A percentile compares a stretch with the other conserved stretches of the same genome.
phyloP scores from a whole-genome alignment of 1,140 invertebrate genomes.

The Lysiphlebus fabarum region DNA sequence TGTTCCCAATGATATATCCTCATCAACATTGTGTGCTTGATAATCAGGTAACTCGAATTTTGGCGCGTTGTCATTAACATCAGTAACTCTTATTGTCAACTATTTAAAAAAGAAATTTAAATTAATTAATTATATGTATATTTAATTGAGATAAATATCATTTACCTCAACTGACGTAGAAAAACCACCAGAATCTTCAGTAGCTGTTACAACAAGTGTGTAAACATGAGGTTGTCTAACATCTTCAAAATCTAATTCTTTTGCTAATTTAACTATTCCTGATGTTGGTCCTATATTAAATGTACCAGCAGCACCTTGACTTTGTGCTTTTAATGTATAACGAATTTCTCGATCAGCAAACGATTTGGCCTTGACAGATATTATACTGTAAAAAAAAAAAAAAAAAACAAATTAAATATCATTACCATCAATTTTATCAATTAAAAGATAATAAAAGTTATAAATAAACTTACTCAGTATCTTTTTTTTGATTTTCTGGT shows the following conservation, averaged over 20 bases:
- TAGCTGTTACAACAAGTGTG: conserved; percentile 86
- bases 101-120: background rate
- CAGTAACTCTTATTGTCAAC: conserved; percentile 87
- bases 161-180: conserved; percentile 91
- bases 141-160: conserved; percentile 10
- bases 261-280: conserved; percentile 90
- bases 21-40: conserved; percentile 91
- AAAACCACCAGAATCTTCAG: conserved; percentile 93
- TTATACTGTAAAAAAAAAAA: conserved; percentile 70
- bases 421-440: background rate
- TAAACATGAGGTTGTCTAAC: conserved; percentile 89
- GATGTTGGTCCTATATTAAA: conserved; percentile 93
- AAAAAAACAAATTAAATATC: conserved; percentile 23
- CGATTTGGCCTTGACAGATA: conserved; percentile 93
- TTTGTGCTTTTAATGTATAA: conserved; percentile 89
- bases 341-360: conserved; percentile 93
- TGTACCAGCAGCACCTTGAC: conserved; percentile 88
- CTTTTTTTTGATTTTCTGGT: conserved; percentile 93
- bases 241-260: conserved; percentile 93
- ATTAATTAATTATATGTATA: background rate
- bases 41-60: conserved; percentile 94
- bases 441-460: background rate
- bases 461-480: conserved; percentile 74
- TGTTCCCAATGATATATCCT: conserved; percentile 87
- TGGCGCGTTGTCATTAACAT: conserved; percentile 91